Evolutionary conservation across 2,113 vertebrate species (phyloP).

Genomic region (Loxodonta africana): DNA sequence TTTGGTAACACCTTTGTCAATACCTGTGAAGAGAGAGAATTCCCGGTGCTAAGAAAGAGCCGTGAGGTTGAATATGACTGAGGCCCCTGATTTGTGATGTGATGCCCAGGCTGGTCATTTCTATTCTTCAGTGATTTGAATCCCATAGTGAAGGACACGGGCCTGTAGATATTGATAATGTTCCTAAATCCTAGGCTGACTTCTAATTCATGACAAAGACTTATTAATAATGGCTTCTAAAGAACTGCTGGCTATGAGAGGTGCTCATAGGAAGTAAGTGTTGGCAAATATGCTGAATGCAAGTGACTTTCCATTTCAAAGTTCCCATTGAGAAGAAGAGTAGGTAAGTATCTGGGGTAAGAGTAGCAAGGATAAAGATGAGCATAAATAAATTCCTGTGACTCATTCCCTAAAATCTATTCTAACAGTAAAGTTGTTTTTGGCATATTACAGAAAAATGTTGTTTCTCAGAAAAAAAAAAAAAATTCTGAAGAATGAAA

Average conservation of each 20-base stretch:
- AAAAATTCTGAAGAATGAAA: background rate
- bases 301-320: background rate
- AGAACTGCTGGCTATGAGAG: background rate
- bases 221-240: background rate
- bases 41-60: background rate
- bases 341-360: background rate
- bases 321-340: too few species aligned
- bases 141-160: background rate
- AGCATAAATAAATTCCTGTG: background rate
- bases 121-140: background rate
- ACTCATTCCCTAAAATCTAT: background rate
- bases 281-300: background rate
- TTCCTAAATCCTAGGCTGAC: background rate
- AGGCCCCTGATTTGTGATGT: background rate
- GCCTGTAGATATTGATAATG: background rate
- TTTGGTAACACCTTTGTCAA: slow-evolving; percentile 46
- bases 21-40: background rate
- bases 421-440: background rate
- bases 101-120: background rate
- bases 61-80: background rate
- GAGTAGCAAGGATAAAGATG: background rate
- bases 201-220: background rate
- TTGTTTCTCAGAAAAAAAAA: background rate
- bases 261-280: background rate
- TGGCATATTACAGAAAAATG: background rate